These are phyloP conservation scores for Spodoptera litura DNA, from an alignment of 1,140 invertebrate genomes.

Conservation along the genomic window DNA sequence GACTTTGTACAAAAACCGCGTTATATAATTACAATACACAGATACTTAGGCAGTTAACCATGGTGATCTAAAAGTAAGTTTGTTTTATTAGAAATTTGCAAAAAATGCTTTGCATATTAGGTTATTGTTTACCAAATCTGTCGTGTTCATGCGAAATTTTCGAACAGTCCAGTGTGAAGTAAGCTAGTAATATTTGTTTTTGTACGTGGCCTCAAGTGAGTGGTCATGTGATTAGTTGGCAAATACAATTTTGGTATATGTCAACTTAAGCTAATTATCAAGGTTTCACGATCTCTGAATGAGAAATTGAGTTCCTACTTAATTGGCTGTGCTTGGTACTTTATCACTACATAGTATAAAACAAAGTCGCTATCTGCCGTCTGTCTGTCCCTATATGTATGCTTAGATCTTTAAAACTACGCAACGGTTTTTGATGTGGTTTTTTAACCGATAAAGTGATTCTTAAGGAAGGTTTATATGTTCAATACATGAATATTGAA, in stretches of 20 bases:
- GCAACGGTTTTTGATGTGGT: too few species aligned
- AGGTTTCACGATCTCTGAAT: background rate
- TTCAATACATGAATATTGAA: too few species aligned
- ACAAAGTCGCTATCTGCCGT: too few species aligned
- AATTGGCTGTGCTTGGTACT: background rate
- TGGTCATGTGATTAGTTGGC: slow-evolving; percentile 22
- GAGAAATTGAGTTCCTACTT: background rate
- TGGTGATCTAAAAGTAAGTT: too few species aligned
- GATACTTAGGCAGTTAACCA: too few species aligned
- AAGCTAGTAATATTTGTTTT: slow-evolving; percentile 18
- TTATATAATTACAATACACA: too few species aligned
- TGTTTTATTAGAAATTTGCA: background rate
- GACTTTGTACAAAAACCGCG: too few species aligned
- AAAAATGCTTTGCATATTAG: background rate
- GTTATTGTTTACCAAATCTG: slow-evolving; percentile 4
- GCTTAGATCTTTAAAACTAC: too few species aligned
- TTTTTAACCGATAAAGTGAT: too few species aligned
- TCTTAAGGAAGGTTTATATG: too few species aligned
- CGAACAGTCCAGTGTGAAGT: background rate
- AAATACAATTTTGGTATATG: slow-evolving; percentile 27
- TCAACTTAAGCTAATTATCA: slow-evolving; percentile 31
- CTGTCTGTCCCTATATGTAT: too few species aligned
- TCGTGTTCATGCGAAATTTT: slow-evolving; percentile 14
- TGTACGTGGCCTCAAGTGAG: background rate
- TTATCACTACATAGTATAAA: too few species aligned